Evolutionary conservation across 2,888 invertebrate genomes (phyloP).

Genomic region (Tipula vernalis): DNA sequence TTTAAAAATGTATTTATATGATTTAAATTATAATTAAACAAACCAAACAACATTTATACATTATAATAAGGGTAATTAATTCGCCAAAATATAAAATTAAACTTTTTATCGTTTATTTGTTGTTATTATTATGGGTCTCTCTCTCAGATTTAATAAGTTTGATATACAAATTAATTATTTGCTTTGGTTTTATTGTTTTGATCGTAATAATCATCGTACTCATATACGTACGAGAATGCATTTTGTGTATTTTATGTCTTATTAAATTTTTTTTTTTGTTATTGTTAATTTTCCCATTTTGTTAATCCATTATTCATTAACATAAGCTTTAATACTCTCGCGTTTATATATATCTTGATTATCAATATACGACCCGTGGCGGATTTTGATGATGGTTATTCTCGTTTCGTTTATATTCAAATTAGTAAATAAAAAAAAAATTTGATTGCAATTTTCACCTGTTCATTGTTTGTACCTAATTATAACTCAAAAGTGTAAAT

Average conservation of each 20-base stretch:
- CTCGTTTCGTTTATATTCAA: neutral
- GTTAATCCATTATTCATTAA: neutral
- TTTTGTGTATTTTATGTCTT: neutral
- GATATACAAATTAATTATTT: slow-evolving; percentile 4
- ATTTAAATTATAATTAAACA: neutral
- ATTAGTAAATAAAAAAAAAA: neutral
- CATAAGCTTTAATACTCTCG: neutral
- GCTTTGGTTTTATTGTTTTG: neutral
- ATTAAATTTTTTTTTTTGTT: neutral
- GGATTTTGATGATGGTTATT: neutral
- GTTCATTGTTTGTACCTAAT: too few relatives aligned
- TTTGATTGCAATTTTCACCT: too few relatives aligned
- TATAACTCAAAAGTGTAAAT: too few relatives aligned
- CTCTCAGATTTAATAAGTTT: neutral
- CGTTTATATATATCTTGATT: neutral
- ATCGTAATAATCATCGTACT: neutral
- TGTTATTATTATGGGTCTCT: too few relatives aligned
- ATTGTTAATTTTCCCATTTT: neutral
- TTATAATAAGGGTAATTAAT: neutral
- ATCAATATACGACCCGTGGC: neutral
- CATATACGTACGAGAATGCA: neutral
- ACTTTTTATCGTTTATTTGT: neutral
- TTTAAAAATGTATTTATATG: neutral
- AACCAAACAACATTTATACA: neutral
- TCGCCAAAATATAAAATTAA: neutral